Percentiles rank a stretch among this genome's conserved stretches.
Evolutionary conservation across 2,888 invertebrate genomes (phyloP).

Genomic region (Chloromyia formosa): DNA sequence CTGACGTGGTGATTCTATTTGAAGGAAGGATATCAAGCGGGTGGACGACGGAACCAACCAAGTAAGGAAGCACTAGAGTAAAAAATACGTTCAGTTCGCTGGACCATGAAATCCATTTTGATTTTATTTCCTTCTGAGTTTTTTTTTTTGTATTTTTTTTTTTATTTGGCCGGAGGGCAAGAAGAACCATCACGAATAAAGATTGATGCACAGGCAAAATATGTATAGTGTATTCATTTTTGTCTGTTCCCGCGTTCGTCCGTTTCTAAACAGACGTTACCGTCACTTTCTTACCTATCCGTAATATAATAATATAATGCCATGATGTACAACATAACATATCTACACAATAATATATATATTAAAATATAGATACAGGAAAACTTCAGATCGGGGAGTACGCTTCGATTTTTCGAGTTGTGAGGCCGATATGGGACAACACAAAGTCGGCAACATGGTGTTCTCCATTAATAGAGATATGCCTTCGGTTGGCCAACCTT

Average conservation of each 20-base stretch:
- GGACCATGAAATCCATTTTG: slow-evolving; percentile 58
- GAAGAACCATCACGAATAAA: not conserved
- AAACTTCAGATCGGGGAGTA: not conserved
- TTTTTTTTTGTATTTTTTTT: slow-evolving; percentile 44
- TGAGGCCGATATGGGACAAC: slow-evolving; percentile 17
- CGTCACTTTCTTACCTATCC: not conserved
- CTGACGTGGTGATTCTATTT: not conserved
- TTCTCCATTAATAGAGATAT: slow-evolving; percentile 35
- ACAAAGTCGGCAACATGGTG: slow-evolving; percentile 14
- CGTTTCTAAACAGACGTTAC: not conserved
- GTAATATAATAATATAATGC: slow-evolving; percentile 26
- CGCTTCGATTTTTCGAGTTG: not conserved
- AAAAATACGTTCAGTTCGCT: slow-evolving; percentile 55
- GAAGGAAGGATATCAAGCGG: slow-evolving; percentile 16
- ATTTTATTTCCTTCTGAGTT: slow-evolving; percentile 54
- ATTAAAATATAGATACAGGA: not conserved
- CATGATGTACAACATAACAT: not conserved
- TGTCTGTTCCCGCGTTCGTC: not conserved
- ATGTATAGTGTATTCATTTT: slow-evolving; percentile 7
- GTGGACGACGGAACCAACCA: not conserved
- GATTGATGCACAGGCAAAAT: not conserved
- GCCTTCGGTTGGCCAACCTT: slow-evolving; percentile 38
- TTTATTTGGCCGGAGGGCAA: slow-evolving; percentile 38
- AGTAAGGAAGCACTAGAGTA: slow-evolving; percentile 20
- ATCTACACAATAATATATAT: not conserved